These are phyloP conservation scores for Tiliacea citrago DNA, from an alignment of 2,888 invertebrate genomes.

Conservation along the genomic window DNA sequence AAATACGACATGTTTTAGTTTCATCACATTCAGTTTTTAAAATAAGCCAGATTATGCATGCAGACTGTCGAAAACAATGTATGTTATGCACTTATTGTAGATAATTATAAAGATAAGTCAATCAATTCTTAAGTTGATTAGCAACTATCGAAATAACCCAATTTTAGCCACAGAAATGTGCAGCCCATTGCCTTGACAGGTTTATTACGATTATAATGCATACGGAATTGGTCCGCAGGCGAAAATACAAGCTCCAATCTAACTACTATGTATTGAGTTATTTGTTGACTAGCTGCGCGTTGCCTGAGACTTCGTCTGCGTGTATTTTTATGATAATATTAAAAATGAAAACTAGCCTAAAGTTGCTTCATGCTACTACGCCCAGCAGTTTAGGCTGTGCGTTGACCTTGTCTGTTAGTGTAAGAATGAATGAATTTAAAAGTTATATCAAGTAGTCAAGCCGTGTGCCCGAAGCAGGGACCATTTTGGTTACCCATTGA, in stretches of 20 bases:
- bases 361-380: too few species aligned
- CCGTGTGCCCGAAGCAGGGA: background rate
- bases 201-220: constrained; percentile 30
- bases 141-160: constrained; percentile 23
- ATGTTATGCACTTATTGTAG: constrained; percentile 5
- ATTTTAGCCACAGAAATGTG: constrained; percentile 34
- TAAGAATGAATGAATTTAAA: too few species aligned
- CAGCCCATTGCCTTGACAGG: constrained; percentile 23
- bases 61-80: constrained; percentile 6
- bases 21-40: background rate
- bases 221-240: constrained; percentile 11
- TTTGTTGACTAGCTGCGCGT: background rate
- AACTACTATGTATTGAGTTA: constrained; percentile 9
- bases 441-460: background rate
- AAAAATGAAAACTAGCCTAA: too few species aligned
- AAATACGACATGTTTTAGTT: background rate
- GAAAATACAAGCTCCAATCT: constrained; percentile 14
- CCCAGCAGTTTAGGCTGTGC: background rate
- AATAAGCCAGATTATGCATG: background rate
- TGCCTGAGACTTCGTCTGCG: too few species aligned
- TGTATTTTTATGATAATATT: background rate
- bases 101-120: constrained; percentile 26
- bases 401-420: background rate
- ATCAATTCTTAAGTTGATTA: constrained; percentile 29
- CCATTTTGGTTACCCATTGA: too few species aligned